Evolutionary conservation across 2,113 vertebrate genomes (phyloP).

Genomic region (Clarias gariepinus): DNA sequence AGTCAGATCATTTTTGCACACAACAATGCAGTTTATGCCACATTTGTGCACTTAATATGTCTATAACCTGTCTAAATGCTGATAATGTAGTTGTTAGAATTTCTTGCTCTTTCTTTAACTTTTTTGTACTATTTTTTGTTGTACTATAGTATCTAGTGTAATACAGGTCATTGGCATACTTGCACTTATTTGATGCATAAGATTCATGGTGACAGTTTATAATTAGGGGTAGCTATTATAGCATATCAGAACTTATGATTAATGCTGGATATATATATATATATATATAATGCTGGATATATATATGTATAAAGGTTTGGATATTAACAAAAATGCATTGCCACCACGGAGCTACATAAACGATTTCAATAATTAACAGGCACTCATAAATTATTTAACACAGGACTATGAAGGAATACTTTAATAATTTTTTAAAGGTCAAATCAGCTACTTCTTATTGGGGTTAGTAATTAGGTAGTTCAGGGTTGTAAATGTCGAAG

Average conservation of each 20-base stretch:
- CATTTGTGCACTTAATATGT: conserved; percentile 1
- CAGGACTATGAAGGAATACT: neutral
- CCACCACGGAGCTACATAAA: neutral
- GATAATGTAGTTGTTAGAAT: neutral
- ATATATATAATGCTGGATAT: conserved; percentile 8
- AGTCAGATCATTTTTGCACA: neutral
- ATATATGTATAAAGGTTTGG: too few species aligned
- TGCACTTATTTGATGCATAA: neutral
- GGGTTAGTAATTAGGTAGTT: neutral
- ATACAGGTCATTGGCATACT: neutral
- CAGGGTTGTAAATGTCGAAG: neutral
- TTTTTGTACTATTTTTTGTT: neutral
- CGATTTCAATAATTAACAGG: neutral
- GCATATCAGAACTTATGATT: neutral
- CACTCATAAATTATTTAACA: neutral
- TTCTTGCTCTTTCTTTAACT: neutral
- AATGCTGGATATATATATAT: conserved; percentile 6
- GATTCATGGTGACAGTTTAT: neutral
- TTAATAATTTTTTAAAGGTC: neutral
- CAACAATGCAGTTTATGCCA: conserved; percentile 23
- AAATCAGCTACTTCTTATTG: neutral
- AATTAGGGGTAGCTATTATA: neutral
- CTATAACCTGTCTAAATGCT: neutral
- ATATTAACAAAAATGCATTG: neutral
- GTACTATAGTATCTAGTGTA: neutral